These are phyloP conservation scores for Sarcophaga rosellei DNA, from an alignment of 2,888 invertebrate species.

Conservation along the genomic window DNA sequence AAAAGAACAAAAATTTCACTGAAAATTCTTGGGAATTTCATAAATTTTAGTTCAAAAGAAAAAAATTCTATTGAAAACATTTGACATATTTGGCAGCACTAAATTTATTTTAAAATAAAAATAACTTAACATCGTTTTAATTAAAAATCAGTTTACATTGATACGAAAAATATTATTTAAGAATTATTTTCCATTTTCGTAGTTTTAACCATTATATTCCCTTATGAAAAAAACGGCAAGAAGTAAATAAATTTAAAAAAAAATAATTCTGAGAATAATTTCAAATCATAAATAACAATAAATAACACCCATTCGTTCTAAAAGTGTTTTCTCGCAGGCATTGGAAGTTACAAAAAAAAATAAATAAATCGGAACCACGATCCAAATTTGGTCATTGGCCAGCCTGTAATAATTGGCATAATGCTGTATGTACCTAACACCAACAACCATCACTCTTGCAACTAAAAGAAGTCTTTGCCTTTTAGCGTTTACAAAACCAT, in stretches of 20 bases:
- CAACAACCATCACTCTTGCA: background rate
- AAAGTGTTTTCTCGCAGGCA: background rate
- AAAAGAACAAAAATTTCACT: background rate
- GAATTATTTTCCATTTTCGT: background rate
- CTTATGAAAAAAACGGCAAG: background rate
- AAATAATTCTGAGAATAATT: background rate
- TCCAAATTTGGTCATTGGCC: constrained; percentile 49
- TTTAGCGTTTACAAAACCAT: constrained; percentile 17
- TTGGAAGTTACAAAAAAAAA: no score
- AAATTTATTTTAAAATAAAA: background rate
- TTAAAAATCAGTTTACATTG: background rate
- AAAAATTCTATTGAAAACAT: background rate
- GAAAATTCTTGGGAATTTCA: background rate
- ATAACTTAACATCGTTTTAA: background rate
- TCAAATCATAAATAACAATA: constrained; percentile 27
- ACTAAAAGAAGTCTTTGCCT: constrained; percentile 53
- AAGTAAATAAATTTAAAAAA: background rate
- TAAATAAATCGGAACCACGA: background rate
- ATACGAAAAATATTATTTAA: no score
- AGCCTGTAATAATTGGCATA: constrained; percentile 32
- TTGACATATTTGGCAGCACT: background rate
- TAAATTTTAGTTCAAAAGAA: background rate
- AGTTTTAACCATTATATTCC: background rate
- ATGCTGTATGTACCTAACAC: background rate
- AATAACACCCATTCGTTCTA: constrained; percentile 12